Evolutionary conservation across 2,797 vertebrate genomes (phyloP), one percentile per base, ranked within the genome.

Genomic region (Manis pentadactyla): DNA sequence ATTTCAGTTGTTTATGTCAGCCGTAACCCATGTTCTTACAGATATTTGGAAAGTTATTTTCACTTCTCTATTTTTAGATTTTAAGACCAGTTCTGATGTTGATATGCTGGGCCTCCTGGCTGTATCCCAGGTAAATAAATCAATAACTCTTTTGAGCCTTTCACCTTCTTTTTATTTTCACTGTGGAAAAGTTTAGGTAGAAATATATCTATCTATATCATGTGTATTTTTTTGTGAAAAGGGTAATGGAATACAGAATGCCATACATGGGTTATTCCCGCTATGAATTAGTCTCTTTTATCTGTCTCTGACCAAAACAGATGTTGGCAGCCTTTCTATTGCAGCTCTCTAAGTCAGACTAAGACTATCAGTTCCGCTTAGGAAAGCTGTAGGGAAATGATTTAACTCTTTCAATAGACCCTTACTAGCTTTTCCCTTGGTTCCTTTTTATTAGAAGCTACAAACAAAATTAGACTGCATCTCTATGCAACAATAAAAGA

Each of bases 241-340:
- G 97, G 75, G 97, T 98, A 98, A 98, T 98, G 97, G 97, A 98
- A 96, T 97, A 98, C 98, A 98, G 98, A 98, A 97, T 96, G 46
- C 96, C 75, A 82, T 98, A 98, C 98, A 98, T 90, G 96, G 97
- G 93, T 98, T 98, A 97, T 98, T 98, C 98, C 97, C 97, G 34
- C 97, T 97, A 97, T 98, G 98, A 98, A 98, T 98, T 98, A 98
- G 98, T 97, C 98, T 98, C 98, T 98, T 99, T 98, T 98, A 98
- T 99, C 98, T 98, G 98, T 96, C 97, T 98, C 98, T 98, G 98
- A 98, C 98, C 98, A 98, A 98, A 98, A 98, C 98, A 98, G 98
- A 98, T 98, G 98, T 98, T 98, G 98, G 98, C 98, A 98, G 98
- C 98, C 97, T 98, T 98, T 98, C 98, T 98, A 92, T 97, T 97